Evolutionary conservation across 2,888 invertebrate species (phyloP).

Genomic region (Drosophila infuscata): DNA sequence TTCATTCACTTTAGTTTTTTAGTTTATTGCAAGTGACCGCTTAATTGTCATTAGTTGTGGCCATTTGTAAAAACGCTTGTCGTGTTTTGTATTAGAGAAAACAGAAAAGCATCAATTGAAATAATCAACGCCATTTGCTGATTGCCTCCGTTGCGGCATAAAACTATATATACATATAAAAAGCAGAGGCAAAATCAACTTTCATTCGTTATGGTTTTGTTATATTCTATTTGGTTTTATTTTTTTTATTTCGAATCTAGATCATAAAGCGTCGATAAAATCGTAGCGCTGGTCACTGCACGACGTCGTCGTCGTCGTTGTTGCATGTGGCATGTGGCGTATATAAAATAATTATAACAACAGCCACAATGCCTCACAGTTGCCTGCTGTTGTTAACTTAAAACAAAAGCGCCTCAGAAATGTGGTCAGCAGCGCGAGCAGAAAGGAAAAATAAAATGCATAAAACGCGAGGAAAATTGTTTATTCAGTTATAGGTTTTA

Average conservation of each 20-base stretch:
- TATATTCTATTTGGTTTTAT: constrained; percentile 31
- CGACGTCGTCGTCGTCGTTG: constrained; percentile 35
- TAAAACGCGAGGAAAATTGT: constrained; percentile 33
- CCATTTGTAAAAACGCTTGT: constrained; percentile 44
- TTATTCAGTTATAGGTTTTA: constrained; percentile 11
- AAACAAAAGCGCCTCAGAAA: constrained; percentile 53
- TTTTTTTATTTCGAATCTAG: constrained; percentile 45
- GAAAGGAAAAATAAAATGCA: constrained; percentile 21
- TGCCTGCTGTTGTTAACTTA: constrained; percentile 28
- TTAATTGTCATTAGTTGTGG: constrained; percentile 33
- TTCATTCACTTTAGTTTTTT: constrained; percentile 25
- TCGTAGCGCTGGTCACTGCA: constrained; percentile 63
- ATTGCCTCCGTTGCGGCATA: constrained; percentile 47
- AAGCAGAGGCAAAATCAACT: constrained; percentile 36
- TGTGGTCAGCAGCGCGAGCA: constrained; percentile 41
- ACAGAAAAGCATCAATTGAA: constrained; percentile 68
- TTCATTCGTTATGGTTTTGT: constrained; percentile 52
- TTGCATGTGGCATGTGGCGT: constrained; percentile 60
- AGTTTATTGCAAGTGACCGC: constrained; percentile 7
- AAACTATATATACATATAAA: constrained; percentile 7
- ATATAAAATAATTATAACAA: constrained; percentile 50
- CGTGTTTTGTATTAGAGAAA: constrained; percentile 54
- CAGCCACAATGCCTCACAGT: constrained; percentile 40
- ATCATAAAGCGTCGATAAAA: constrained; percentile 73
- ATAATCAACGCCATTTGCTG: constrained; percentile 74